phyloP scores from a whole-genome alignment of 2,113 vertebrate species.

The Excalfactoria chinensis region DNA sequence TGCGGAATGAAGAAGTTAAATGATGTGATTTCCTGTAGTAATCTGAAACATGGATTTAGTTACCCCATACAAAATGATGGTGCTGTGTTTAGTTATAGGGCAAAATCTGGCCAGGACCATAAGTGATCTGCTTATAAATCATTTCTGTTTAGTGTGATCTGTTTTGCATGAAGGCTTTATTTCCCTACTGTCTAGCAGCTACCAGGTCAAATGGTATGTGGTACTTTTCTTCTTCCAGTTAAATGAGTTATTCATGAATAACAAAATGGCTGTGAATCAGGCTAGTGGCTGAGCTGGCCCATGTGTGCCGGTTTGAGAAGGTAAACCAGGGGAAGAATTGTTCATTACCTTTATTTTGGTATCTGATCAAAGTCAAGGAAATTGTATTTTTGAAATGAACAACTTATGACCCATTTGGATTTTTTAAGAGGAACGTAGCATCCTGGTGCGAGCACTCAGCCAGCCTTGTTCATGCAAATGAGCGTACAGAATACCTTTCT shows the following conservation, averaged over 20 bases:
- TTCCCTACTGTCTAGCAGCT: slow-evolving; percentile 12
- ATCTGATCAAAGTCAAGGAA: background rate
- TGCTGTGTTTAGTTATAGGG: background rate
- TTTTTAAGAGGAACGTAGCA: background rate
- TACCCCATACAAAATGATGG: background rate
- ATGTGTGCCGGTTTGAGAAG: background rate
- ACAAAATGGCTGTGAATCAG: slow-evolving; percentile 26
- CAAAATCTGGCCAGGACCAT: background rate
- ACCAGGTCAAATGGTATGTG: slow-evolving; percentile 32
- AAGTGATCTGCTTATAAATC: slow-evolving; percentile 1
- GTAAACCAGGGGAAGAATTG: background rate
- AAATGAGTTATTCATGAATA: slow-evolving; percentile 21
- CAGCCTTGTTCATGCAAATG: background rate
- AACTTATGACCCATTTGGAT: background rate
- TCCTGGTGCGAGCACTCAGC: background rate
- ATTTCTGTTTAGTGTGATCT: background rate
- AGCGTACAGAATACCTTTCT: background rate
- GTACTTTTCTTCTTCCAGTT: background rate
- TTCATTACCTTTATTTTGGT: background rate
- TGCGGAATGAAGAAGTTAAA: background rate
- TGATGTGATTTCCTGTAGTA: background rate
- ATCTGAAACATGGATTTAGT: background rate
- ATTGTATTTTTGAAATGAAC: background rate
- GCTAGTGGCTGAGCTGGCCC: background rate
- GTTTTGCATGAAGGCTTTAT: slow-evolving; percentile 17